These are phyloP conservation scores for Phorcus lineatus DNA, from an alignment of 2,888 invertebrate species.

Conservation along the genomic window DNA sequence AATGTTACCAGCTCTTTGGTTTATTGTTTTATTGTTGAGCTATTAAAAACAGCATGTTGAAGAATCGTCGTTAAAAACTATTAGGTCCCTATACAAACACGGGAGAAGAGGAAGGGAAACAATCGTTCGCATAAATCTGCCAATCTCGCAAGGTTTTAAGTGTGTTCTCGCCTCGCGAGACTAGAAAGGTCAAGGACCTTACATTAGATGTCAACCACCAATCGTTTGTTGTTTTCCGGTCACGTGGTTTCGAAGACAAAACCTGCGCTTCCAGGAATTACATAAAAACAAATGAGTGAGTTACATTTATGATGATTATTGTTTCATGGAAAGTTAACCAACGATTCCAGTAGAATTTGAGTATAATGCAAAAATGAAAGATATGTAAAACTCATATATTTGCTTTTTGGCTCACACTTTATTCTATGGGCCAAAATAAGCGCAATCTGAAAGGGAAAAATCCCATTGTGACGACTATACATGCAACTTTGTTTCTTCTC, in stretches of 20 bases:
- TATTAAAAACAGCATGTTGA: constrained; percentile 19
- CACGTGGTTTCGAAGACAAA: not conserved
- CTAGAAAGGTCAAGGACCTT: not conserved
- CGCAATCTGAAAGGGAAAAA: too few species aligned
- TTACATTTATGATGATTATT: too few species aligned
- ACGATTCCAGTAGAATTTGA: too few species aligned
- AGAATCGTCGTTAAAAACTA: constrained; percentile 3
- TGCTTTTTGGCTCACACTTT: too few species aligned
- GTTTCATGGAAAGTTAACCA: too few species aligned
- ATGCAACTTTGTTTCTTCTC: too few species aligned
- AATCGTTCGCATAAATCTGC: constrained; percentile 6
- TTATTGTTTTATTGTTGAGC: constrained; percentile 17
- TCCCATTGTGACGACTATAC: too few species aligned
- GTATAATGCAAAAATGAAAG: too few species aligned
- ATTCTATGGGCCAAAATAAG: too few species aligned
- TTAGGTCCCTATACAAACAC: not conserved
- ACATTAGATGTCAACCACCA: not conserved
- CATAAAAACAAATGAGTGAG: too few species aligned
- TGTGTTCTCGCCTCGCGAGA: not conserved
- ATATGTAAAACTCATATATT: too few species aligned
- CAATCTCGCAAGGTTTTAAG: not conserved
- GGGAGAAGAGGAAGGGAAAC: not conserved
- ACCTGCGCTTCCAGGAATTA: too few species aligned
- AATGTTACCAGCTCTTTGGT: constrained; percentile 7
- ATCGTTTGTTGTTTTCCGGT: not conserved